phyloP scores from a whole-genome alignment of 2,888 invertebrate species.

The Abrostola tripartita region DNA sequence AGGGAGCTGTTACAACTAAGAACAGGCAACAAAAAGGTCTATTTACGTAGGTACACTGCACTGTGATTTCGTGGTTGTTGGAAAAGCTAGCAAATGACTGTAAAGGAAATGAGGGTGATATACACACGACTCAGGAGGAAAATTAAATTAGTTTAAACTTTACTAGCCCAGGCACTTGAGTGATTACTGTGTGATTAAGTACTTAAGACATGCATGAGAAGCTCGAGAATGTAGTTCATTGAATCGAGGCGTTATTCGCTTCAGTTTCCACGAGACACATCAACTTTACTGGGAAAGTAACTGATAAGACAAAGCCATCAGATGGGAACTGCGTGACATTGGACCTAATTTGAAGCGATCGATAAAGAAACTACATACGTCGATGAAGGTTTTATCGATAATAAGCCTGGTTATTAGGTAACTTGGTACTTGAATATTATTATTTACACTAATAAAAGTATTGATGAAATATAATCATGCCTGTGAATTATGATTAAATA shows the following conservation, averaged over 20 bases:
- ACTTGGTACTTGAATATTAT: too few species aligned
- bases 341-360: conserved; percentile 27
- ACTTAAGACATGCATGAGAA: conserved; percentile 56
- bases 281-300: conserved; percentile 55
- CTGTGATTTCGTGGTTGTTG: too few species aligned
- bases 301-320: conserved; percentile 37
- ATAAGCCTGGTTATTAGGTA: too few species aligned
- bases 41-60: background rate
- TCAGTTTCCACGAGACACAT: conserved; percentile 70
- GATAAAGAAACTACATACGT: background rate
- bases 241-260: conserved; percentile 44
- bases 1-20: background rate
- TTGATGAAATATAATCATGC: too few species aligned
- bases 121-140: conserved; percentile 22
- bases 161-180: conserved; percentile 40
- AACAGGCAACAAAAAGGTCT: background rate
- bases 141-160: conserved; percentile 30
- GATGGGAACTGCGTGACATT: conserved; percentile 35
- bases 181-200: conserved; percentile 46
- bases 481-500: too few species aligned
- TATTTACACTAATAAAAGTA: too few species aligned
- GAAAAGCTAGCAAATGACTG: background rate
- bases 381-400: too few species aligned
- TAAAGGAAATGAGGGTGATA: background rate
- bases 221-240: conserved; percentile 46